phyloP scores from a whole-genome alignment of 2,888 invertebrate species.

The Drosophila paranaensis region DNA sequence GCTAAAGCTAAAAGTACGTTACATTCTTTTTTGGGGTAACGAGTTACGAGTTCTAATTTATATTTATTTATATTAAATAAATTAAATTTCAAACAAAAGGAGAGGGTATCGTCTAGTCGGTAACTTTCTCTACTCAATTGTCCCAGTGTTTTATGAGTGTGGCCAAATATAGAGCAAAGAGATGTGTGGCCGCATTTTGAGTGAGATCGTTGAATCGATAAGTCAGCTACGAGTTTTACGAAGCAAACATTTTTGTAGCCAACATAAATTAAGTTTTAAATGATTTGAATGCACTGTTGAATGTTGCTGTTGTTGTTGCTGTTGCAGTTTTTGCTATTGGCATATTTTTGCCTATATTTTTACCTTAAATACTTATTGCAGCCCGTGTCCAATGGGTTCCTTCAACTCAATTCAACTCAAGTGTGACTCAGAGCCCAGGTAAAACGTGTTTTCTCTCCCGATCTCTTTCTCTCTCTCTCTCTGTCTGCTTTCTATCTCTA shows the following conservation, averaged over 20 bases:
- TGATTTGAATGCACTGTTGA: constrained; percentile 33
- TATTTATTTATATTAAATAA: too few species aligned
- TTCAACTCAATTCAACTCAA: constrained; percentile 70
- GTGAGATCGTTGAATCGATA: constrained; percentile 47
- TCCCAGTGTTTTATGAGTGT: constrained; percentile 4
- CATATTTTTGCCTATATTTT: background rate
- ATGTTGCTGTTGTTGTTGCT: constrained; percentile 5
- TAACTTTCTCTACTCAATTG: background rate
- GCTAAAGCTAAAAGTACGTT: too few species aligned
- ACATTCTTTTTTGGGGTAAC: too few species aligned
- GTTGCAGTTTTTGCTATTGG: background rate
- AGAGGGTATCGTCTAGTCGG: background rate
- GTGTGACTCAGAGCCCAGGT: constrained; percentile 70
- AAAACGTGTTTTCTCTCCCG: constrained; percentile 67
- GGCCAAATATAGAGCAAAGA: constrained; percentile 57
- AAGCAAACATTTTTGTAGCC: constrained; percentile 3
- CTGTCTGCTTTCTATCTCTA: background rate
- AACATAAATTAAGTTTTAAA: constrained; percentile 51
- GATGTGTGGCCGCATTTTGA: constrained; percentile 43
- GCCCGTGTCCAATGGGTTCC: constrained; percentile 48
- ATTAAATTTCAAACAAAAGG: too few species aligned
- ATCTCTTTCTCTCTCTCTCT: constrained; percentile 1
- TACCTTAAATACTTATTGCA: constrained; percentile 27
- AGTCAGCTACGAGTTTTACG: constrained; percentile 35
- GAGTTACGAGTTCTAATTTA: too few species aligned